These are phyloP conservation scores for Phainopepla nitens DNA, from an alignment of 2,113 vertebrate genomes.

Conservation along the genomic window DNA sequence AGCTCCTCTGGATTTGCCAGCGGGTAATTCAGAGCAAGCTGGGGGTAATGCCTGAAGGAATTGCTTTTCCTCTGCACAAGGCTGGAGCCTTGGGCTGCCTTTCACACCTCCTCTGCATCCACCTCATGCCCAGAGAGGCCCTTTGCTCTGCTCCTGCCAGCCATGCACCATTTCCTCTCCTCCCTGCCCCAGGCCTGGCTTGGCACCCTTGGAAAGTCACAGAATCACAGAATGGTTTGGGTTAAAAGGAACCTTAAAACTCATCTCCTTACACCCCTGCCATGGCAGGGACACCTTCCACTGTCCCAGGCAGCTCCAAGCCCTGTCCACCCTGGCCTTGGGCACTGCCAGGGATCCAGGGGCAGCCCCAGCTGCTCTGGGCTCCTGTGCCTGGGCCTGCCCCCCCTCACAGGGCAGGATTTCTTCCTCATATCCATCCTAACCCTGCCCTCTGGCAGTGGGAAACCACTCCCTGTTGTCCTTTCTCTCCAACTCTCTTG, in stretches of 20 bases:
- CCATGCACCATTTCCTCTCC: not conserved
- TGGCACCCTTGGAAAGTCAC: not conserved
- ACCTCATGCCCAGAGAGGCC: not conserved
- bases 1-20: not conserved
- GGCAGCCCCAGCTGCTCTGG: not conserved
- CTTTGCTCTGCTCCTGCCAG: not conserved
- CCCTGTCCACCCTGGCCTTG: accelerated
- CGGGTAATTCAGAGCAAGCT: not conserved
- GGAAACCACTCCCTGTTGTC: not conserved
- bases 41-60: accelerated
- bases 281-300: not conserved
- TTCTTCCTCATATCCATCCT: not conserved
- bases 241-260: too few relatives aligned
- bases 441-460: not conserved
- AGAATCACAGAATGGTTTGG: not conserved
- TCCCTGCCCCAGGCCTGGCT: not conserved
- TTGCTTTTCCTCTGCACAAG: too few relatives aligned
- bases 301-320: accelerated
- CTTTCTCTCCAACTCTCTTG: not conserved
- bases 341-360: not conserved
- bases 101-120: not conserved
- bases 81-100: not conserved
- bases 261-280: not conserved
- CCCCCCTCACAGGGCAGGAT: not conserved
- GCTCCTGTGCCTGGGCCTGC: accelerated